Conservation (phyloP, 1,140 invertebrate species). For the Neuroterus valhalla region DNA sequence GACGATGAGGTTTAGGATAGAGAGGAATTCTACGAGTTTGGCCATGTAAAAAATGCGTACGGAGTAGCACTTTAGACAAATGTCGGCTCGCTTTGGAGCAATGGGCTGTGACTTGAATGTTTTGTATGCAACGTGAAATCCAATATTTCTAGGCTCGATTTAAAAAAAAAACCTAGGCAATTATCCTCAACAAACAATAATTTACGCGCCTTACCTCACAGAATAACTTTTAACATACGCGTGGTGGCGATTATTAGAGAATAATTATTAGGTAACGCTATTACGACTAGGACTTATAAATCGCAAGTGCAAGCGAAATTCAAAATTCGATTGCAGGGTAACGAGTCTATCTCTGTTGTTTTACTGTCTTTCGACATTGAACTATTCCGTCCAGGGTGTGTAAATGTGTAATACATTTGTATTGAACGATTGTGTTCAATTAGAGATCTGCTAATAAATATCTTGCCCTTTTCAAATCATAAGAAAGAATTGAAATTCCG, state of each 20-base stretch:
- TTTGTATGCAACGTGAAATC: constrained; percentile 51
- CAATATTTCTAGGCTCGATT: constrained; percentile 46
- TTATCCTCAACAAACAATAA: constrained; percentile 6
- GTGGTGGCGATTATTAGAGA: constrained; percentile 18
- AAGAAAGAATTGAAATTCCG: too few relatives aligned
- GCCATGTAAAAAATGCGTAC: constrained; percentile 36
- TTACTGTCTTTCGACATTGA: background rate
- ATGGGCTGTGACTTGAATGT: constrained; percentile 64
- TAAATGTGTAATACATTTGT: too few relatives aligned
- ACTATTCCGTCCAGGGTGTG: background rate
- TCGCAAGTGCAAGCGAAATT: background rate
- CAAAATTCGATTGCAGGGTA: background rate
- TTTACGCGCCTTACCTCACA: constrained; percentile 19
- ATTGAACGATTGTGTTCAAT: too few relatives aligned
- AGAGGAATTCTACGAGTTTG: constrained; percentile 45
- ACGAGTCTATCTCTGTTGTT: background rate
- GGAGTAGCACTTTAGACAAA: constrained; percentile 45
- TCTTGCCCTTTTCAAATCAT: too few relatives aligned
- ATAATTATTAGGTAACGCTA: background rate
- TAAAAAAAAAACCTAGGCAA: constrained; percentile 32
- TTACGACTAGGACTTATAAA: background rate
- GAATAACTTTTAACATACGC: constrained; percentile 9
- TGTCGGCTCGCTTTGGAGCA: constrained; percentile 58
- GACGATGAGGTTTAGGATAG: constrained; percentile 2
- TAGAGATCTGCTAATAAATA: too few relatives aligned